phyloP scores from a whole-genome alignment of 2,888 invertebrate genomes.

The Lochmaea crataegi region DNA sequence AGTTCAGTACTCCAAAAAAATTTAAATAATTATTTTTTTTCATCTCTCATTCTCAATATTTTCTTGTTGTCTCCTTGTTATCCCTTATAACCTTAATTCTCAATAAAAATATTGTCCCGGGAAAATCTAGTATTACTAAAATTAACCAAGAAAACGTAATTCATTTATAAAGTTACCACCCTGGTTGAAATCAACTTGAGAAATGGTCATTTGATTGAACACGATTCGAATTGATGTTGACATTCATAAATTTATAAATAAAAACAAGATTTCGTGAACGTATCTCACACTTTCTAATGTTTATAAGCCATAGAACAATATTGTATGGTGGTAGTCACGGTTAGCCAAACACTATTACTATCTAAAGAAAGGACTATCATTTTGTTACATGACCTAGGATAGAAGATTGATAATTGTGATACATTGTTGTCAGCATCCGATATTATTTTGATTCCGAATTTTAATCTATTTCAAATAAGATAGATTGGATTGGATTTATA shows the following conservation, averaged over 20 bases:
- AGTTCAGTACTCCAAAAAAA: neutral
- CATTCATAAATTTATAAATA: slow-evolving; percentile 5
- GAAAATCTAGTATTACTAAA: no score
- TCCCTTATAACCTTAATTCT: no score
- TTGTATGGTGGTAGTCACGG: neutral
- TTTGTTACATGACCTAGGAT: slow-evolving; percentile 21
- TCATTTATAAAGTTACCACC: no score
- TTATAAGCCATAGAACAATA: neutral
- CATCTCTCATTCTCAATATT: no score
- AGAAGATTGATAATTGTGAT: slow-evolving; percentile 25
- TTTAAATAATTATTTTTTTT: neutral
- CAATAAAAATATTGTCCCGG: no score
- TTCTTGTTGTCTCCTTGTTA: no score
- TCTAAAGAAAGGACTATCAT: slow-evolving; percentile 8
- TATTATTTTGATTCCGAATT: no score
- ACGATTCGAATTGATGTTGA: slow-evolving; percentile 5
- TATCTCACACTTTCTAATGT: slow-evolving; percentile 1
- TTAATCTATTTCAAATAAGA: no score
- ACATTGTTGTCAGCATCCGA: slow-evolving; percentile 15
- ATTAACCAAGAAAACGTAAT: no score
- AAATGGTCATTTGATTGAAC: neutral
- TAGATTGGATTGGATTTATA: no score
- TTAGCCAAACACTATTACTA: neutral
- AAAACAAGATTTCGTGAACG: neutral
- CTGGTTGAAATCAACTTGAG: neutral